Conservation (phyloP, 2,888 invertebrate species). For the Ganaspis brasiliensis region DNA sequence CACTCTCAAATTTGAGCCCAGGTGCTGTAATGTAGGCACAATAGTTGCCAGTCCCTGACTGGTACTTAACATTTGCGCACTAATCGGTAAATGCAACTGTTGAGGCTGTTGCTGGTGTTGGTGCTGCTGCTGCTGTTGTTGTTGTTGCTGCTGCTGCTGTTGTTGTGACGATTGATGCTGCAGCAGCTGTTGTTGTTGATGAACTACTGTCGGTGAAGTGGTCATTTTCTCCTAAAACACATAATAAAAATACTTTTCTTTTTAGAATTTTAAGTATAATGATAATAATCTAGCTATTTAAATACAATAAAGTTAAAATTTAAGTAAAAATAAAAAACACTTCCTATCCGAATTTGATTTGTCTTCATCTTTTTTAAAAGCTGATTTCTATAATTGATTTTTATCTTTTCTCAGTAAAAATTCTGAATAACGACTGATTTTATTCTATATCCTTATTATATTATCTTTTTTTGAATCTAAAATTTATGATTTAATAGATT, state of each 20-base stretch:
- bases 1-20: conserved; percentile 76
- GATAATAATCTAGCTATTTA: too few relatives aligned
- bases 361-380: too few relatives aligned
- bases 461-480: too few relatives aligned
- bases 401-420: too few relatives aligned
- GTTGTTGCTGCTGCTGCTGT: conserved; percentile 60
- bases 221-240: conserved; percentile 70
- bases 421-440: too few relatives aligned
- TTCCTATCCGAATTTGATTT: too few relatives aligned
- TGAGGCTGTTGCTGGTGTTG: conserved; percentile 70
- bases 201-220: conserved; percentile 70
- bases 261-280: too few relatives aligned
- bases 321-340: too few relatives aligned
- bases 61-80: conserved; percentile 78
- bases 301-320: too few relatives aligned
- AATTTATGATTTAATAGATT: too few relatives aligned
- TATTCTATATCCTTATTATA: too few relatives aligned
- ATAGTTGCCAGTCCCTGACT: conserved; percentile 77
- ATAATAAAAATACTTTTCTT: conserved; percentile 41
- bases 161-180: conserved; percentile 56
- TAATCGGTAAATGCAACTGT: conserved; percentile 77
- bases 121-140: conserved; percentile 61
- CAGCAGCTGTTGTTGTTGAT: conserved; percentile 54
- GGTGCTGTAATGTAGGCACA: conserved; percentile 78
- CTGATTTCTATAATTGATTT: too few relatives aligned